A percentile compares a stretch with the other conserved stretches of the same genome.
phyloP scores from a whole-genome alignment of 2,888 invertebrate species.

The Eupithecia vulgata region DNA sequence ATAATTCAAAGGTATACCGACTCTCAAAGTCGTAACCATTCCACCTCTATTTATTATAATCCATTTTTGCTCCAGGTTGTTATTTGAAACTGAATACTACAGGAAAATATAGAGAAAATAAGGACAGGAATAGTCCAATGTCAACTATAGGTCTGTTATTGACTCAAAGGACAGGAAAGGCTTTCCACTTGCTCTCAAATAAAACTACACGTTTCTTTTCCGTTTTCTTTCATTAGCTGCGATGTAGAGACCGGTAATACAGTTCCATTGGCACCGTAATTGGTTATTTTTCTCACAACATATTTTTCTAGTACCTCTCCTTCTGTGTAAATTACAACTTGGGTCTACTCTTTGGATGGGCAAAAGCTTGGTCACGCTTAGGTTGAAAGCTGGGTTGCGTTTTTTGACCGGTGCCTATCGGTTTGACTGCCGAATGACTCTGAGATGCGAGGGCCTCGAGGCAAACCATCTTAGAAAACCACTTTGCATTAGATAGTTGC shows the following conservation, averaged over 20 bases:
- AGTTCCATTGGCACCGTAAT: constrained; percentile 8
- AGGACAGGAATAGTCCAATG: background rate
- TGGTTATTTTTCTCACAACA: constrained; percentile 18
- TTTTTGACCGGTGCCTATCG: background rate
- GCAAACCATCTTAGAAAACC: background rate
- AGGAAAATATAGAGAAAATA: background rate
- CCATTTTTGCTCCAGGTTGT: background rate
- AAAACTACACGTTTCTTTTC: background rate
- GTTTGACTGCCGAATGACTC: background rate
- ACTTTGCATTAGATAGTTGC: background rate
- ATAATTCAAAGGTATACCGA: too few relatives aligned
- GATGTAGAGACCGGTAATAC: constrained; percentile 3
- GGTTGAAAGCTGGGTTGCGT: background rate
- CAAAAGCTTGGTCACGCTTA: background rate
- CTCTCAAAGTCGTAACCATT: too few relatives aligned
- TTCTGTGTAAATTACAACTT: background rate
- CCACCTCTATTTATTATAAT: too few relatives aligned
- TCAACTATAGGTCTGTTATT: background rate
- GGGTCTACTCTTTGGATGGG: background rate
- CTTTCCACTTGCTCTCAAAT: constrained; percentile 1
- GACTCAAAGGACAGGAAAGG: constrained; percentile 2
- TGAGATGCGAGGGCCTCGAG: background rate
- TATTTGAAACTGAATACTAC: background rate
- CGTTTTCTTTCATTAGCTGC: constrained; percentile 12
- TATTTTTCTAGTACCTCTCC: constrained; percentile 11